Conservation (phyloP, 2,113 vertebrate genomes). For the Galeopterus variegatus region DNA sequence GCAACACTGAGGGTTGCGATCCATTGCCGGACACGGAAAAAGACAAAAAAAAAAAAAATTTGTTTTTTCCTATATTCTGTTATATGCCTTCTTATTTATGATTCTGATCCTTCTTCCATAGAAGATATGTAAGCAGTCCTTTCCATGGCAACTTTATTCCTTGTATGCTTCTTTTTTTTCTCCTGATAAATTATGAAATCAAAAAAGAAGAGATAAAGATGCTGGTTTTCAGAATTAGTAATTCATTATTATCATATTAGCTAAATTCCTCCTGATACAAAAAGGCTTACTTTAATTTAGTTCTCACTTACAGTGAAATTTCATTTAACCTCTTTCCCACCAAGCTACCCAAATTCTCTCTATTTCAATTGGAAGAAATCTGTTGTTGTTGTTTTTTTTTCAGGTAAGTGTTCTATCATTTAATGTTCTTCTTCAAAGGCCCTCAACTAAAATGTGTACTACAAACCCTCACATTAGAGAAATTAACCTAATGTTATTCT, state of each 20-base stretch:
- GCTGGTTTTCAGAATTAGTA: constrained; percentile 12
- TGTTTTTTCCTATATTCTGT: background rate
- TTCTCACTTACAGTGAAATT: background rate
- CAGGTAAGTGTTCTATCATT: background rate
- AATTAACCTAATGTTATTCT: background rate
- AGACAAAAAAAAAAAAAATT: too few species aligned
- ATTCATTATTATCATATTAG: constrained; percentile 34
- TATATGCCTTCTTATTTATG: background rate
- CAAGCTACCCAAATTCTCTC: background rate
- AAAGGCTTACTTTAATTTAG: constrained; percentile 45
- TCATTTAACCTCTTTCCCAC: background rate
- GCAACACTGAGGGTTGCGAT: too few species aligned
- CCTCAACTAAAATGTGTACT: background rate
- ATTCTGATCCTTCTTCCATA: background rate
- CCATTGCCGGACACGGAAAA: too few species aligned
- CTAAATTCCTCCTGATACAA: background rate
- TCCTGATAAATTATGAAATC: constrained; percentile 32
- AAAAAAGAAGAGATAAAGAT: background rate
- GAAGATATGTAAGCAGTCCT: background rate
- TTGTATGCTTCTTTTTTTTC: background rate
- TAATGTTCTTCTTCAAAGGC: constrained; percentile 16
- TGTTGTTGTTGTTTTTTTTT: background rate
- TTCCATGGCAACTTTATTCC: background rate
- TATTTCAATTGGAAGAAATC: background rate
- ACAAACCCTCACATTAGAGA: background rate